Evolutionary conservation across 64 coral and sea anemone species (phyloP).

Genomic region (Montipora capricornis): DNA sequence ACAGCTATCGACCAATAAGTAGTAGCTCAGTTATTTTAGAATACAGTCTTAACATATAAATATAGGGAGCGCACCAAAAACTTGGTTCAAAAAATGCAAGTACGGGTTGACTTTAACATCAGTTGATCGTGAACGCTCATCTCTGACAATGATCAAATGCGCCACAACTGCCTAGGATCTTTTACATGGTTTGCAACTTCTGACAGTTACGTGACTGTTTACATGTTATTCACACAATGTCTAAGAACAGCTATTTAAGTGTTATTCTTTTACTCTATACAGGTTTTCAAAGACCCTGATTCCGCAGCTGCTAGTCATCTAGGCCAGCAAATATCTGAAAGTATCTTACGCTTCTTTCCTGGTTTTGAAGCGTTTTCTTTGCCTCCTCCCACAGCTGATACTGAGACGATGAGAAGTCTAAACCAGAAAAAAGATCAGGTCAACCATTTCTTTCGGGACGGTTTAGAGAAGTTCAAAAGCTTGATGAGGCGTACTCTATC

Average conservation of each 20-base stretch:
- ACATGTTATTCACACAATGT: not conserved
- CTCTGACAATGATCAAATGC: no score
- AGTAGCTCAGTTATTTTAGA: no score
- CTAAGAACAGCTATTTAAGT: not conserved
- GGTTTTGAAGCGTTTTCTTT: constrained; percentile 77
- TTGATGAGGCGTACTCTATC: constrained; percentile 25
- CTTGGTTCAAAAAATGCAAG: no score
- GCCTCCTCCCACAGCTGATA: constrained; percentile 62
- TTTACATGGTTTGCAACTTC: not conserved
- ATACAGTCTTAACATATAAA: no score
- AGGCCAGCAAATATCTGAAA: constrained; percentile 49
- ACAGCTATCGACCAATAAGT: no score
- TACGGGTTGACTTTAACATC: no score
- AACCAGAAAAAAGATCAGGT: constrained; percentile 10
- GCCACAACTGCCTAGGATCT: no score
- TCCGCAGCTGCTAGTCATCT: not conserved
- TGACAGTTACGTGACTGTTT: not conserved
- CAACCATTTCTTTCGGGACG: constrained; percentile 48
- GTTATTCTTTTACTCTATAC: not conserved
- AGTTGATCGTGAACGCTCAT: no score
- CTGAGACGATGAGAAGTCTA: constrained; percentile 57
- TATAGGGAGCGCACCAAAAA: no score
- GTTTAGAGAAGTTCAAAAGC: constrained; percentile 53
- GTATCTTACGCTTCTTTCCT: constrained; percentile 73
- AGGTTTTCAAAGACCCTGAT: constrained; percentile 51